phyloP scores from a whole-genome alignment of 2,888 invertebrate genomes.

The Endomychus coccineus region DNA sequence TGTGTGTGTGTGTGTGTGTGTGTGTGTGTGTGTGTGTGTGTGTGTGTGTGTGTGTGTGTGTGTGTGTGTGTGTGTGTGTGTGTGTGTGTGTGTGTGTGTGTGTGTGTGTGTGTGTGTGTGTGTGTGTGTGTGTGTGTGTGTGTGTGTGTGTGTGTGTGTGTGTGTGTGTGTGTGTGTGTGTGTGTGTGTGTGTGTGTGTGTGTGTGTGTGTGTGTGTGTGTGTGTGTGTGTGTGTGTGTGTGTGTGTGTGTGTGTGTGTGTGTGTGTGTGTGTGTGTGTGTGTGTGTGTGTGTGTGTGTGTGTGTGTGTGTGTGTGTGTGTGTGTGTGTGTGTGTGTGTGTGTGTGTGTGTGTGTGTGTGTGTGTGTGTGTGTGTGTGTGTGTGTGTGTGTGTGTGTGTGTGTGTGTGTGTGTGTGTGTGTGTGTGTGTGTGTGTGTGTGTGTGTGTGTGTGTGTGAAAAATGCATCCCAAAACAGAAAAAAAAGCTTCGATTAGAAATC shows the following conservation, averaged over 20 bases:
- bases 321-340: conserved; percentile 1
- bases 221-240: conserved; percentile 1
- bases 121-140: conserved; percentile 1
- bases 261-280: conserved; percentile 1
- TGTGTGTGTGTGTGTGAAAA: conserved; percentile 1
- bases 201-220: conserved; percentile 1
- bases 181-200: conserved; percentile 1
- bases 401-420: conserved; percentile 1
- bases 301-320: conserved; percentile 1
- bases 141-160: conserved; percentile 1
- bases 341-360: conserved; percentile 1
- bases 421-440: conserved; percentile 1
- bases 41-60: conserved; percentile 1
- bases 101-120: conserved; percentile 1
- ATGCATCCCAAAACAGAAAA: neutral
- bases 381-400: conserved; percentile 1
- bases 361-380: conserved; percentile 1
- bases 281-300: conserved; percentile 1
- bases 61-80: conserved; percentile 1
- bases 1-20: conserved; percentile 1
- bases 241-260: conserved; percentile 1
- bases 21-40: conserved; percentile 1
- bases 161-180: conserved; percentile 1
- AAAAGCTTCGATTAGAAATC: too few species aligned
- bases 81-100: conserved; percentile 1